These are phyloP conservation scores for Meteorus sp. DNA, from an alignment of 1,140 invertebrate genomes.

Conservation along the genomic window DNA sequence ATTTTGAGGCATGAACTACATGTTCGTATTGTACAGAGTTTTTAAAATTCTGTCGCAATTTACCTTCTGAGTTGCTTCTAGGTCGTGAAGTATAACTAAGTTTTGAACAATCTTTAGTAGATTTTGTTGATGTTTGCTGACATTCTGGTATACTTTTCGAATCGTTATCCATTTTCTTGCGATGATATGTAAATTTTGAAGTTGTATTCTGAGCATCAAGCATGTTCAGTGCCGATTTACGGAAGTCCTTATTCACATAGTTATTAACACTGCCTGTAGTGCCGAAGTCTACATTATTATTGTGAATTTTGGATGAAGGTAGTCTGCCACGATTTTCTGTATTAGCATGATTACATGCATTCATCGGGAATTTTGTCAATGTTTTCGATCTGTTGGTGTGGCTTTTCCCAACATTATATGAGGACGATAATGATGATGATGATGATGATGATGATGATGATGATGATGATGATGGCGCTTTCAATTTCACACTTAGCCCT, in stretches of 20 bases:
- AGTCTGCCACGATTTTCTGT: slow-evolving; percentile 56
- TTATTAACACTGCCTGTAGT: slow-evolving; percentile 37
- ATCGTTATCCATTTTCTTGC: slow-evolving; percentile 40
- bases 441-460: slow-evolving; percentile 16
- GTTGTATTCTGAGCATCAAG: slow-evolving; percentile 52
- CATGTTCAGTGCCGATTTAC: slow-evolving; percentile 76
- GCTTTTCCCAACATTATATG: slow-evolving; percentile 39
- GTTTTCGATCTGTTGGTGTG: too few species aligned
- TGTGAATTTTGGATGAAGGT: slow-evolving; percentile 50
- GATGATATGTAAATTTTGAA: slow-evolving; percentile 34
- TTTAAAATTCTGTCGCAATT: too few species aligned
- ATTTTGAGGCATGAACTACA: too few species aligned
- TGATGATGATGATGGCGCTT: too few species aligned
- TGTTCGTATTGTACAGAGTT: too few species aligned
- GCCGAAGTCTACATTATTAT: slow-evolving; percentile 44
- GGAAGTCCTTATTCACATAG: slow-evolving; percentile 72
- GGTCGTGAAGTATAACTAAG: too few species aligned
- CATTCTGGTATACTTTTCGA: slow-evolving; percentile 46
- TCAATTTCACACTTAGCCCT: too few species aligned
- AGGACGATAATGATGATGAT: slow-evolving; percentile 1
- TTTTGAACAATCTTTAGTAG: too few species aligned
- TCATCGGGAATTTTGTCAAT: too few species aligned
- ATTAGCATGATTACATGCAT: too few species aligned
- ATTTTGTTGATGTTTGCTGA: too few species aligned
- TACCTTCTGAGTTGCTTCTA: too few species aligned